Evolutionary conservation across 2,888 invertebrate species (phyloP), one percentile per base, ranked within the genome.

Genomic region (Nebria brevicollis): DNA sequence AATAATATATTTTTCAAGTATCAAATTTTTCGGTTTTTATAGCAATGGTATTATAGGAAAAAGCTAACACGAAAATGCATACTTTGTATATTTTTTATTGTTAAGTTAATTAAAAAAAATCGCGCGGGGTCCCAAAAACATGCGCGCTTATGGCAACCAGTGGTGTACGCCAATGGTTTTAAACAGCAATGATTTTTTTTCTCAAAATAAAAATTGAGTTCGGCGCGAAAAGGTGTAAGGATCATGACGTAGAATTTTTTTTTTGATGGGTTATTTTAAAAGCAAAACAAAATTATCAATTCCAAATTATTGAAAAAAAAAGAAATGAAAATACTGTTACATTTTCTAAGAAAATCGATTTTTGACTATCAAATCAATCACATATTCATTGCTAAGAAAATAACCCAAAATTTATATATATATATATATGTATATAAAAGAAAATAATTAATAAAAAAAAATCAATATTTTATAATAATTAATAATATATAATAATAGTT

Each of bases 1-100:
- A 88, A 88, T 87, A 91, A 91, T 91, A 91, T 90, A 89, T 89
- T 89, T 90, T 91, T 92, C 81, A 81, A 92, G 92, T 92, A 92
- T 92, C 92, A 89, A 89, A 89, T 89, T 91, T 91, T 91, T 91
- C 90, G 90, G 83, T 79, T 84, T 54, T 84, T 84, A 87, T 87
- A 88, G 88, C 88, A 88, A 88, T 88, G 86, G 86, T 87, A 87
- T 87, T 86, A 86, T 86, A 86, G 85, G 81, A 84, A 90, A 88
- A 92, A 92, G 92, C 92, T 91, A 92, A 92, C 91, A 92, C 91
- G 89, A 91, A 87, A 92, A 66, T 77, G 77, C 77, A 77, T 77
- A 77, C 66, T 81, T 86, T 34, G 34, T 34, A 34, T 34, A 34
- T 34, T 34, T 34, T 86, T 86, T 85, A 83, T 86, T 84, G 54